Evolutionary conservation across 1,140 invertebrate genomes (phyloP).

Genomic region (Streblospio benedicti): DNA sequence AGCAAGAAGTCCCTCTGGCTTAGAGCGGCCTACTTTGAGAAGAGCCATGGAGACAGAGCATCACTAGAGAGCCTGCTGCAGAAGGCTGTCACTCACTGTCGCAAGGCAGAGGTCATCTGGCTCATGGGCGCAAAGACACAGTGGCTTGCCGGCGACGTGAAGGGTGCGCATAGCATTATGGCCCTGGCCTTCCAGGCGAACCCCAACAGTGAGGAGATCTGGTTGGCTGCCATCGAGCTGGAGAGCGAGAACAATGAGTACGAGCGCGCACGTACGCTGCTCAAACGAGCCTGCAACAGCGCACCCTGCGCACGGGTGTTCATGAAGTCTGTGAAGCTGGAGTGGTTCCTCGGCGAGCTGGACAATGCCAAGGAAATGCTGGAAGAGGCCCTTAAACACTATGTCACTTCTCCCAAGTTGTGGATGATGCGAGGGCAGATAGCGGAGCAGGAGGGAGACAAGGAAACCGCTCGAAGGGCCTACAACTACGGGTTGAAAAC

Average conservation of each 20-base stretch:
- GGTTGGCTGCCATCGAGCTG: constrained; percentile 97
- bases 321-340: constrained; percentile 97
- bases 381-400: constrained; percentile 79
- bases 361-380: constrained; percentile 70
- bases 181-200: constrained; percentile 63
- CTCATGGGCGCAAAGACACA: constrained; percentile 98
- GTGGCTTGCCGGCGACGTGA: constrained; percentile 91
- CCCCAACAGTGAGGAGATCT: constrained; percentile 99
- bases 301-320: constrained; percentile 92
- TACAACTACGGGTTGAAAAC: constrained; percentile 78
- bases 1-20: constrained; percentile 99
- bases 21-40: constrained; percentile 91
- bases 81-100: constrained; percentile 90
- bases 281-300: constrained; percentile 87
- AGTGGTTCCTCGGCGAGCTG: constrained; percentile 91
- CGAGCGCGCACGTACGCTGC: constrained; percentile 78
- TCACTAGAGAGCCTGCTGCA: constrained; percentile 81
- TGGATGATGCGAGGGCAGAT: constrained; percentile 99
- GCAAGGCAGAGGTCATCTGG: constrained; percentile 95
- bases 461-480: constrained; percentile 75
- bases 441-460: constrained; percentile 69
- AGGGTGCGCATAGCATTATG: constrained; percentile 77
- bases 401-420: constrained; percentile 85
- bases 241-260: constrained; percentile 98
- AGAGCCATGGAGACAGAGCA: constrained; percentile 77